Base-by-base conservation (phyloP, 2,888 invertebrate genomes). In the Apamea crenata region DNA sequence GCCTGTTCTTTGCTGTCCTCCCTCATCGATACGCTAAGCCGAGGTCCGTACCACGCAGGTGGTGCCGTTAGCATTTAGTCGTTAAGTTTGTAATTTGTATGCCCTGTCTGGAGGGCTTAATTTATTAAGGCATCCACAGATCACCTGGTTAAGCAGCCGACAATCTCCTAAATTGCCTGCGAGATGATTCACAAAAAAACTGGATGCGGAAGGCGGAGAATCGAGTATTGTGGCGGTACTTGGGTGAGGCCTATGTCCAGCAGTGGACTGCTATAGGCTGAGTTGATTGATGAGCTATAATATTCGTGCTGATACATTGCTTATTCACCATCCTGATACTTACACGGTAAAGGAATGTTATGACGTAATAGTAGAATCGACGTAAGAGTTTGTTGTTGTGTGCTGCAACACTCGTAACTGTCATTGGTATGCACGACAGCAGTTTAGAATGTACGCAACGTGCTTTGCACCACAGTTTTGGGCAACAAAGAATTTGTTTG, bases 361-460 rank as follows among this genome's bases (percentile, higher is more conserved):
- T 86, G 74, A 83, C 53, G 63, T 69, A 71, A 87, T 29, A n/a
- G 32, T 68, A 59, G 3, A 36, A 3, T 56, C 8, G 56, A 59
- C 40, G 56, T 70, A 74, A 63, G 14, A 36, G 36, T 50, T 47
- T 32, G 44, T 66, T 44, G 29, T 50, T 44, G n/a, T 74, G n/a
- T 67, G 67, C 36, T 5, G 61, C 29, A 67, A 77, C n/a, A 25
- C 8, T 44, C 12, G 84, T 69, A 47, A 83, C 66, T 50, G 59
- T 65, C 25, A 83, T 86, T 74, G 29, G 63, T 78, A 84, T 83
- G 78, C 79, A 50, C 65, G 63, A 50, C 70, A 53, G 32, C 12
- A 16, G 8, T 7, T 47, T 12, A n/a, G n/a, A 36, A 47, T 47
- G 32, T 40, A 32, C 67, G 53, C 73, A 68, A 53, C 66, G 21